These are phyloP conservation scores for Bombyx mandarina DNA, from an alignment of 1,140 invertebrate genomes.

Conservation along the genomic window DNA sequence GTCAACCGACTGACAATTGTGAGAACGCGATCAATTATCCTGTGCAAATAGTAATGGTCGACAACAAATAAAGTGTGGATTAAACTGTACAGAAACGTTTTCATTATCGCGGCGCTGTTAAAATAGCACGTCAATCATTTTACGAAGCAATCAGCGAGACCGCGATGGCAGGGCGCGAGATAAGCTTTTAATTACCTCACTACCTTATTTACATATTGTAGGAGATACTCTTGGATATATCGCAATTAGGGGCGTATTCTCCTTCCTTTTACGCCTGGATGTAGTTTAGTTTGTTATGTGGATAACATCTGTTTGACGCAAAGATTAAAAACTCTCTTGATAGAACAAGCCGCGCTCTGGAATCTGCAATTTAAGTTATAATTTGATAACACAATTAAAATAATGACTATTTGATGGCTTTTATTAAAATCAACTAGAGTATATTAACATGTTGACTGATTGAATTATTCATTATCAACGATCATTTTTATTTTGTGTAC, in stretches of 20 bases:
- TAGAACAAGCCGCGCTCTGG: slow-evolving; percentile 14
- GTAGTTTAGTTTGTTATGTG: slow-evolving; percentile 28
- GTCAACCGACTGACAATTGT: slow-evolving; percentile 61
- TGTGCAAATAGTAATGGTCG: slow-evolving; percentile 65
- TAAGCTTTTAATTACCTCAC: slow-evolving; percentile 67
- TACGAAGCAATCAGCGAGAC: slow-evolving; percentile 51
- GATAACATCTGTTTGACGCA: slow-evolving; percentile 55
- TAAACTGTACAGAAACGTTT: slow-evolving; percentile 50
- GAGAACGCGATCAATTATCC: slow-evolving; percentile 68
- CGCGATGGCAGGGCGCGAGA: slow-evolving; percentile 49
- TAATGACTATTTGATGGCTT: too few species aligned
- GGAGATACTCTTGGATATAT: slow-evolving; percentile 58
- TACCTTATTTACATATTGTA: slow-evolving; percentile 67
- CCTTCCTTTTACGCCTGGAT: slow-evolving; percentile 55
- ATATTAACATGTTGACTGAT: too few species aligned
- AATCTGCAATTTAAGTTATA: too few species aligned
- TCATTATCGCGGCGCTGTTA: slow-evolving; percentile 57
- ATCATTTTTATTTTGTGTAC: too few species aligned
- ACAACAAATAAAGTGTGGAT: slow-evolving; percentile 56
- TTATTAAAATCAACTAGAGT: too few species aligned
- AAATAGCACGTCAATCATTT: slow-evolving; percentile 67
- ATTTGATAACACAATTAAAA: too few species aligned
- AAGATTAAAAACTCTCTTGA: slow-evolving; percentile 41
- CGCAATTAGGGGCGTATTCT: slow-evolving; percentile 60
- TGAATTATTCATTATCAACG: too few species aligned